These are phyloP conservation scores for Bombyx mori DNA, from an alignment of 1,140 invertebrate species.

Conservation along the genomic window DNA sequence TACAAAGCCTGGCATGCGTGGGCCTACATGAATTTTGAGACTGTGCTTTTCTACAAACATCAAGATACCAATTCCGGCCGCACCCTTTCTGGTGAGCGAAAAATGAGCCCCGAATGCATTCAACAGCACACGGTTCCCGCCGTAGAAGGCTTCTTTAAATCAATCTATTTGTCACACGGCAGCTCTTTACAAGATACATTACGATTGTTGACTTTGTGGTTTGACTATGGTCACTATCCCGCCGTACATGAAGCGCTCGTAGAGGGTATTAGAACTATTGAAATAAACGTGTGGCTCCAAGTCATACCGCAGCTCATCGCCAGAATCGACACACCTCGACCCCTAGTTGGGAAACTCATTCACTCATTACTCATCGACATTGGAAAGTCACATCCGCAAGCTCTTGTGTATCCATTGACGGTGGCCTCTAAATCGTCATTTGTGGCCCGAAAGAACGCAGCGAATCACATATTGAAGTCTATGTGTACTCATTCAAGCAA, in stretches of 20 bases:
- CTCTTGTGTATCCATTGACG: slow-evolving; percentile 96
- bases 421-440: slow-evolving; percentile 97
- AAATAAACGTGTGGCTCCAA: slow-evolving; percentile 99
- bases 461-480: slow-evolving; percentile 94
- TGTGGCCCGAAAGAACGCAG: slow-evolving; percentile 85
- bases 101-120: slow-evolving; percentile 66
- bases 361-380: slow-evolving; percentile 96
- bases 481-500: slow-evolving; percentile 95
- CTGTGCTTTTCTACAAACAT: slow-evolving; percentile 92
- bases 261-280: slow-evolving; percentile 92
- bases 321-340: slow-evolving; percentile 93
- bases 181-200: slow-evolving; percentile 97
- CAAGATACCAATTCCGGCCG: slow-evolving; percentile 59
- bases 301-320: slow-evolving; percentile 99
- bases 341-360: slow-evolving; percentile 90
- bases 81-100: slow-evolving; percentile 42
- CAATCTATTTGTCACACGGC: slow-evolving; percentile 92
- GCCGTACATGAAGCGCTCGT: slow-evolving; percentile 94
- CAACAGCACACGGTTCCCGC: slow-evolving; percentile 90
- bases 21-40: slow-evolving; percentile 98
- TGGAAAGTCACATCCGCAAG: slow-evolving; percentile 90
- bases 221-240: slow-evolving; percentile 93
- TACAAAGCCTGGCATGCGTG: slow-evolving; percentile 98
- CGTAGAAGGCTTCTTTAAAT: slow-evolving; percentile 96
- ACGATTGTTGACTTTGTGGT: slow-evolving; percentile 92